Percentiles rank a stretch among this genome's conserved stretches.
These are phyloP conservation scores for Tetrapedia diversipes DNA, from an alignment of 2,888 invertebrate species.

Conservation along the genomic window DNA sequence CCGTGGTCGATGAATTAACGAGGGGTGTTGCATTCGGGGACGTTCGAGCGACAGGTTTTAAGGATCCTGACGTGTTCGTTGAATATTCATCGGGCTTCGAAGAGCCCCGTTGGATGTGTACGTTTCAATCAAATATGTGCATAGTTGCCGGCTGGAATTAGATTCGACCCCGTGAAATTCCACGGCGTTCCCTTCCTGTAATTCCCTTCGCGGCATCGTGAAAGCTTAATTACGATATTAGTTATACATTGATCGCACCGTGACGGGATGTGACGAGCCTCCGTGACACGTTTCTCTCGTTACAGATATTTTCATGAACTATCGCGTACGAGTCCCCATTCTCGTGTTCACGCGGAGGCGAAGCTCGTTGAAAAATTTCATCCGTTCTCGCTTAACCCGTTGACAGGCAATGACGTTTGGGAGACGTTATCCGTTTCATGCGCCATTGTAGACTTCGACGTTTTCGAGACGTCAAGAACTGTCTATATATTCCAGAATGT, in stretches of 20 bases:
- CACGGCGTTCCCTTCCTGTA: not conserved
- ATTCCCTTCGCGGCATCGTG: constrained; percentile 32
- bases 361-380: no score
- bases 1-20: constrained; percentile 19
- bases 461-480: no score
- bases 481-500: no score
- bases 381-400: no score
- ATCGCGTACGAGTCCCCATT: no score
- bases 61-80: constrained; percentile 39
- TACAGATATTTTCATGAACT: not conserved
- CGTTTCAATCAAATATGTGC: constrained; percentile 56
- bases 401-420: no score
- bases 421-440: no score
- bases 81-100: constrained; percentile 52
- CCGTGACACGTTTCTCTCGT: not conserved
- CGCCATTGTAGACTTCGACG: no score
- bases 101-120: constrained; percentile 41
- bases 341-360: no score
- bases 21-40: not conserved
- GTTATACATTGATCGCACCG: constrained; percentile 29
- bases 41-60: constrained; percentile 43
- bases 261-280: not conserved
- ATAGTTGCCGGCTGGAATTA: constrained; percentile 45
- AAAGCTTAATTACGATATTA: constrained; percentile 55
- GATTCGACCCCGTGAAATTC: constrained; percentile 49